phyloP scores from a whole-genome alignment of 2,113 vertebrate species.

The Collichthys lucidus region DNA sequence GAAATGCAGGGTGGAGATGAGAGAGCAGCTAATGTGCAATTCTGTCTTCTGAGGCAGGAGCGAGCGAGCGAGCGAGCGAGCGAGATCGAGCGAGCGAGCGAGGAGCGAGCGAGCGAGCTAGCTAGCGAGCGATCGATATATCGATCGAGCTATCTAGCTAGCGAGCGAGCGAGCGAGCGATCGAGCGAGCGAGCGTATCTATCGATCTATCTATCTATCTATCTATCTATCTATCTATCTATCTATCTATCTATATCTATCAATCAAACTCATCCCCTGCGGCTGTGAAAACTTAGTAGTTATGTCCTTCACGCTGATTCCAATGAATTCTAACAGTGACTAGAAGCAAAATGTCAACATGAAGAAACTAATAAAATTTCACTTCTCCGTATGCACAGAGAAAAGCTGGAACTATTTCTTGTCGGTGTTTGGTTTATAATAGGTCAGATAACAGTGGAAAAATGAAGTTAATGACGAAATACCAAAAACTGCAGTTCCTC shows the following conservation, averaged over 20 bases:
- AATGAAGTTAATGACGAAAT: neutral
- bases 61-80: too few relatives aligned
- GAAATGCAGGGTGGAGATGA: constrained; percentile 60
- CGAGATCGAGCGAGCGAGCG: too few relatives aligned
- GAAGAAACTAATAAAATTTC: too few relatives aligned
- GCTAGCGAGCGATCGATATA: neutral
- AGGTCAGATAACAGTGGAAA: neutral
- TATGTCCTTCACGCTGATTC: neutral
- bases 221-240: neutral
- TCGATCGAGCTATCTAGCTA: neutral
- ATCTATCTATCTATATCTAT: neutral
- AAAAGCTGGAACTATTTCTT: neutral
- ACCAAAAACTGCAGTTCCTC: too few relatives aligned
- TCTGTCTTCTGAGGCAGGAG: constrained; percentile 45
- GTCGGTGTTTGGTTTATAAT: too few relatives aligned
- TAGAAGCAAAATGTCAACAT: neutral
- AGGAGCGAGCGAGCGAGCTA: too few relatives aligned
- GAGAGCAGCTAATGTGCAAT: constrained; percentile 49
- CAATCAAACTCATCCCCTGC: too few relatives aligned
- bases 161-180: neutral
- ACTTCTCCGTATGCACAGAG: neutral
- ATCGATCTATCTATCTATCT: neutral
- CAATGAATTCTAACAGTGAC: neutral
- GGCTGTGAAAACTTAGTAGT: neutral
- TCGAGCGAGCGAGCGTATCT: too few relatives aligned